Base-by-base conservation (phyloP, 2,888 invertebrate genomes). In the Cordylochernes scorpioides region DNA sequence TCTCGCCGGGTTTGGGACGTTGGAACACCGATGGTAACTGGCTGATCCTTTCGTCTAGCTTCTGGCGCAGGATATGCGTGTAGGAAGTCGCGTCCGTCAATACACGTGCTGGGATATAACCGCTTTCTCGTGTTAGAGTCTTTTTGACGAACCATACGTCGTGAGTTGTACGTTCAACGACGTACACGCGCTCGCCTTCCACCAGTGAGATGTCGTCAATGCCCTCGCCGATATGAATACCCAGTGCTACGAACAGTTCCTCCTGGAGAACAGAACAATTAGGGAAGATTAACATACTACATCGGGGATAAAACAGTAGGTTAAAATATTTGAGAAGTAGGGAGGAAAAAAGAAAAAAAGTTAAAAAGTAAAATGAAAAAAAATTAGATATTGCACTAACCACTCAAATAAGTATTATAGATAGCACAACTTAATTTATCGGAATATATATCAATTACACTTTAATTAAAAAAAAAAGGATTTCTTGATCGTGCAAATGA, bases 111-210 rank as follows among this genome's bases (percentile, higher is more conserved):
- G 82, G 82, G n/a, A 82, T 80, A 72, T 77, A 80, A 34, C 84
- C 84, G 45, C 72, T 75, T 55, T 84, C 80, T 50, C 77, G 72
- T 0, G 80, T 80, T 15, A 80, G 58, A 50, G 74, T 69, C 52
- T 84, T 84, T 44, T 68, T 68, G 1, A 84, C 75, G 47, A 72
- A 75, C 80, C 82, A 84, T 80, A 82, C 82, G 49, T 82, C 82
- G 29, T 69, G 64, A 50, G 75, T 75, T 28, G 72, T 70, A 29
- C 70, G 71, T 54, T 75, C 73, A 34, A 75, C 55, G 17, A 84
- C 69, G 44, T 73, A 74, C 5, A 84, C 68, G 43, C 68, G 66
- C 59, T 84, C 82, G 38, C 82, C 82, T 57, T 84, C 82, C 1
- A 80, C 75, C 28, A 84, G 59, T 49, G 75, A 74, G 38, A 82